Conservation (phyloP, 2,797 vertebrate species). For the Hydrophis major region DNA sequence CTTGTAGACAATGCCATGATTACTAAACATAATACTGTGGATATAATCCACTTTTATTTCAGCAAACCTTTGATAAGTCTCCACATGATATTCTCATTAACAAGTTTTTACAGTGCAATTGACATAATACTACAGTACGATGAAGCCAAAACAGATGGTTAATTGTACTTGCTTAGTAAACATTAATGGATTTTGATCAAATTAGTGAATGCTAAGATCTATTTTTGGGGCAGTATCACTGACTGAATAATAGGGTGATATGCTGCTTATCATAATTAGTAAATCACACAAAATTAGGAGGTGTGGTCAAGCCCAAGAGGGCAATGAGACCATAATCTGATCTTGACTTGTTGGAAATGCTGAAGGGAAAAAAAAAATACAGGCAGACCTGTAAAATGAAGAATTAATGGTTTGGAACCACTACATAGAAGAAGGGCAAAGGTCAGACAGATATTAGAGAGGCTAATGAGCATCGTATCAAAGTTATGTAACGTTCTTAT, state of each 20-base stretch:
- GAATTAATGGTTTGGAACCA: neutral
- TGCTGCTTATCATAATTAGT: neutral
- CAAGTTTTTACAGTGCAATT: neutral
- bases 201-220: neutral
- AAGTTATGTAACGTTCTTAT: neutral
- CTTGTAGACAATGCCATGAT: neutral
- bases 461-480: neutral
- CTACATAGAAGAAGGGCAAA: neutral
- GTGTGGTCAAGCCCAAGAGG: neutral
- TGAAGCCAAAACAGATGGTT: neutral
- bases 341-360: neutral
- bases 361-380: neutral
- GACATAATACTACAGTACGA: neutral
- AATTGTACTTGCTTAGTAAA: neutral
- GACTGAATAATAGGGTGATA: neutral
- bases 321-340: neutral
- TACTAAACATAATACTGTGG: neutral
- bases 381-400: neutral
- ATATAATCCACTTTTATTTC: neutral
- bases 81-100: neutral
- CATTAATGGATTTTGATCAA: neutral
- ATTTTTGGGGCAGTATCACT: neutral
- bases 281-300: neutral
- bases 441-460: neutral
- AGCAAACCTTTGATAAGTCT: neutral